A percentile compares a stretch with the other conserved stretches of the same genome.
phyloP scores from a whole-genome alignment of 2,888 invertebrate genomes.

The Xiphydria camelus region DNA sequence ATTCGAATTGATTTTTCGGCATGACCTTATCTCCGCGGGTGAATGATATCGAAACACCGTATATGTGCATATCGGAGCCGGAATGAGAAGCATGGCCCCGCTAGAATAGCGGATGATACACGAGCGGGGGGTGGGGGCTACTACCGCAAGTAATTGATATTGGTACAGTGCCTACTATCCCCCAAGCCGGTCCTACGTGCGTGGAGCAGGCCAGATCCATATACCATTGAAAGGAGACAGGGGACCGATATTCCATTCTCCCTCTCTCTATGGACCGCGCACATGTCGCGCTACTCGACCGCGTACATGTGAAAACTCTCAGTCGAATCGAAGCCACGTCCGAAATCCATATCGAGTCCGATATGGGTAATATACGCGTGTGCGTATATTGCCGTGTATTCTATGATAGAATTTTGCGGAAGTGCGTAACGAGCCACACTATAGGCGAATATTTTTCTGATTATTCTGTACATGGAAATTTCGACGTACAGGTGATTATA shows the following conservation, averaged over 20 bases:
- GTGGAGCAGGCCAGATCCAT: slow-evolving; percentile 8
- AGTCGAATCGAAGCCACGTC: slow-evolving; percentile 25
- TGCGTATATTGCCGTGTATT: too few relatives aligned
- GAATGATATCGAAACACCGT: slow-evolving; percentile 14
- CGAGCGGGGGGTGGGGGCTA: slow-evolving; percentile 28
- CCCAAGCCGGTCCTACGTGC: slow-evolving; percentile 22
- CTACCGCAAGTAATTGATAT: slow-evolving; percentile 48
- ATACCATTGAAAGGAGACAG: slow-evolving; percentile 24
- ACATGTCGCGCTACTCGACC: neutral
- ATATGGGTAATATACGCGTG: too few relatives aligned
- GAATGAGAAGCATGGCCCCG: slow-evolving; percentile 17
- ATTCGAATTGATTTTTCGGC: neutral
- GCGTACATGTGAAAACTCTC: slow-evolving; percentile 12
- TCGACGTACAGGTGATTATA: too few relatives aligned
- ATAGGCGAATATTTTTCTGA: neutral
- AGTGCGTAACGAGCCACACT: too few relatives aligned
- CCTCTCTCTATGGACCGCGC: slow-evolving; percentile 1
- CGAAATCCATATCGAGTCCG: slow-evolving; percentile 33
- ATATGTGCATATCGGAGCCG: slow-evolving; percentile 6
- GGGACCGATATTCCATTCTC: slow-evolving; percentile 41
- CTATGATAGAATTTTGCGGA: too few relatives aligned
- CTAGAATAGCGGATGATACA: slow-evolving; percentile 35
- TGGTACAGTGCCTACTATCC: slow-evolving; percentile 37
- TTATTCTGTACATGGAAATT: neutral
- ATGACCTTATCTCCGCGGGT: neutral